Evolutionary conservation across 2,113 vertebrate genomes (phyloP).

Genomic region (Terrapene triunguis): DNA sequence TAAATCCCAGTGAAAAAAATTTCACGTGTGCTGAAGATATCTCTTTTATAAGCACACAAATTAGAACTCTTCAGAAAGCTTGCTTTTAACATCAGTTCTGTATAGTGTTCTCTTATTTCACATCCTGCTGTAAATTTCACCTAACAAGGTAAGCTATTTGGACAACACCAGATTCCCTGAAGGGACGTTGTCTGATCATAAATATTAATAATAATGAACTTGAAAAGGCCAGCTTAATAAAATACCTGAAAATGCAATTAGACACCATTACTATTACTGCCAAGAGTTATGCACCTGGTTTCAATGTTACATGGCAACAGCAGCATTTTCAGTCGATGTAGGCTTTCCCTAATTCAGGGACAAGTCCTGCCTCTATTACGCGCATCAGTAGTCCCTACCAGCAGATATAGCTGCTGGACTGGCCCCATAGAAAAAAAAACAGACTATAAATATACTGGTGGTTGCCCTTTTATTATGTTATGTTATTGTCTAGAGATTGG

Average conservation of each 20-base stretch:
- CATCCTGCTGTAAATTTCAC: slow-evolving; percentile 14
- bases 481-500: not conserved
- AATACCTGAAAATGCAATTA: slow-evolving; percentile 28
- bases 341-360: not conserved
- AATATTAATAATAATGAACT: slow-evolving; percentile 32
- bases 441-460: not conserved
- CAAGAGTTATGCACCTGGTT: not conserved
- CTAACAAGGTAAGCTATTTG: slow-evolving; percentile 14
- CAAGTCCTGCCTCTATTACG: not conserved
- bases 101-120: rapidly evolving
- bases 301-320: not conserved
- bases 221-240: slow-evolving; percentile 23
- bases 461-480: slow-evolving; percentile 3
- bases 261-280: not conserved
- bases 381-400: not conserved
- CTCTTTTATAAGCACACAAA: not conserved
- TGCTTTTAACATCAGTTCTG: not conserved
- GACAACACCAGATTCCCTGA: slow-evolving; percentile 4
- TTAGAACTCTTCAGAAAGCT: not conserved
- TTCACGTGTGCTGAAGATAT: not conserved
- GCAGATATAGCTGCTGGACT: not conserved
- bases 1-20: not conserved
- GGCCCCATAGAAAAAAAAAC: rapidly evolving
- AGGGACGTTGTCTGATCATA: slow-evolving; percentile 22
- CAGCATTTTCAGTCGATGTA: not conserved